These are phyloP conservation scores for Thomomys bottae DNA, from an alignment of 2,113 vertebrate species.

Conservation along the genomic window DNA sequence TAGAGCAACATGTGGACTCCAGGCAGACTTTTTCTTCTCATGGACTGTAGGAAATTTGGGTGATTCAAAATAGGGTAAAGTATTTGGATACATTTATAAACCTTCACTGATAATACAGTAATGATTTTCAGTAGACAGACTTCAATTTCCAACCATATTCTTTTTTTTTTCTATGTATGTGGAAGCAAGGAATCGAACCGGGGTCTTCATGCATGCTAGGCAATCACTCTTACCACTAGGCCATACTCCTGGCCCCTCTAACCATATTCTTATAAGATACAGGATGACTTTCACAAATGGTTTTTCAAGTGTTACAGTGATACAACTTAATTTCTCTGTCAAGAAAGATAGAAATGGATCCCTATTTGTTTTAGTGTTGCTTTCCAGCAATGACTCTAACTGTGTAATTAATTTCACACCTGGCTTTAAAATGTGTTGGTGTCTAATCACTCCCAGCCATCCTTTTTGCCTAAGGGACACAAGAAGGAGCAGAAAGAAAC, in stretches of 20 bases:
- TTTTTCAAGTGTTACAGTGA: neutral
- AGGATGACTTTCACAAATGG: neutral
- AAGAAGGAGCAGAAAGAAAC: neutral
- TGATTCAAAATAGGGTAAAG: neutral
- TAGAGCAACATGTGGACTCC: neutral
- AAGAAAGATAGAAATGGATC: neutral
- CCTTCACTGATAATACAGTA: neutral
- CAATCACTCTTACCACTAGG: too few species aligned
- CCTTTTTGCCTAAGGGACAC: neutral
- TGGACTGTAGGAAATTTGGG: neutral
- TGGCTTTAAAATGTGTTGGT: slow-evolving; percentile 8
- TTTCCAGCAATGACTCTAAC: neutral
- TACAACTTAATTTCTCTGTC: neutral
- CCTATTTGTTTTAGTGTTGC: neutral
- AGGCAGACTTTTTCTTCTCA: neutral
- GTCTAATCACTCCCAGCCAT: slow-evolving; percentile 21
- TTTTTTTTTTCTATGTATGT: too few species aligned
- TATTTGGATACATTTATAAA: slow-evolving; percentile 18
- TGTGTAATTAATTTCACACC: slow-evolving; percentile 50
- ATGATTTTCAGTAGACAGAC: neutral
- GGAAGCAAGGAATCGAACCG: too few species aligned
- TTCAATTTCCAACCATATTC: neutral
- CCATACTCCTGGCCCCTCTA: too few species aligned
- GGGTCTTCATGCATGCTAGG: too few species aligned
- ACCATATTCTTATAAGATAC: neutral